Conservation (phyloP, 1,140 invertebrate species). For the Pachyrhynchus sulphureomaculatus region DNA sequence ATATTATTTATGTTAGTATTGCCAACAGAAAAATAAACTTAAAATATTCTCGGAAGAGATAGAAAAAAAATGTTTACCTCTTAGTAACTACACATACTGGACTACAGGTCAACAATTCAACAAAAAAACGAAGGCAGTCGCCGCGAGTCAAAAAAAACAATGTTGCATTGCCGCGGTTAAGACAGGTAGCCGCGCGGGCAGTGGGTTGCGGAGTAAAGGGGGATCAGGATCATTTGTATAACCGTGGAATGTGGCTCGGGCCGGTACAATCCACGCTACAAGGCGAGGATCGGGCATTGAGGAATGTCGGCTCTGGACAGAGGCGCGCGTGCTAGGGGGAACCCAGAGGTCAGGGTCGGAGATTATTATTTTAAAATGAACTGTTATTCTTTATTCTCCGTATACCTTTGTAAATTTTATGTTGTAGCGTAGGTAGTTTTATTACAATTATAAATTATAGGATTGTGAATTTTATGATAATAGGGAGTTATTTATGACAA, state of each 20-base stretch:
- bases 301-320: conserved; percentile 25
- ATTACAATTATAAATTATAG: too few species aligned
- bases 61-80: not conserved
- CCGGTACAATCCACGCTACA: conserved; percentile 44
- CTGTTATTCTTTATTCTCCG: too few species aligned
- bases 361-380: too few species aligned
- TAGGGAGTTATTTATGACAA: too few species aligned
- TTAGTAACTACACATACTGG: not conserved
- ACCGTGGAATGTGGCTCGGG: conserved; percentile 46
- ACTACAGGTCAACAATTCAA: conserved; percentile 2
- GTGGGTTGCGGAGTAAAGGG: conserved; percentile 24
- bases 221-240: conserved; percentile 49
- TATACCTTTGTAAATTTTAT: too few species aligned
- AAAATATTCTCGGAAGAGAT: not conserved
- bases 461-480: too few species aligned
- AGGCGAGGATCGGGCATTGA: conserved; percentile 35
- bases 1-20: too few species aligned
- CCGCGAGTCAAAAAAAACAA: conserved; percentile 41
- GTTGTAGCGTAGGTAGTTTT: too few species aligned
- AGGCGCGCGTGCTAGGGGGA: conserved; percentile 6
- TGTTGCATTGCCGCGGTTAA: conserved; percentile 40
- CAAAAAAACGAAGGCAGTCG: conserved; percentile 28
- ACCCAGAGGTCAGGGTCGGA: not conserved
- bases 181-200: conserved; percentile 43
- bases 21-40: not conserved